phyloP scores from a whole-genome alignment of 2,888 invertebrate genomes.

The Lomographa bimaculata region DNA sequence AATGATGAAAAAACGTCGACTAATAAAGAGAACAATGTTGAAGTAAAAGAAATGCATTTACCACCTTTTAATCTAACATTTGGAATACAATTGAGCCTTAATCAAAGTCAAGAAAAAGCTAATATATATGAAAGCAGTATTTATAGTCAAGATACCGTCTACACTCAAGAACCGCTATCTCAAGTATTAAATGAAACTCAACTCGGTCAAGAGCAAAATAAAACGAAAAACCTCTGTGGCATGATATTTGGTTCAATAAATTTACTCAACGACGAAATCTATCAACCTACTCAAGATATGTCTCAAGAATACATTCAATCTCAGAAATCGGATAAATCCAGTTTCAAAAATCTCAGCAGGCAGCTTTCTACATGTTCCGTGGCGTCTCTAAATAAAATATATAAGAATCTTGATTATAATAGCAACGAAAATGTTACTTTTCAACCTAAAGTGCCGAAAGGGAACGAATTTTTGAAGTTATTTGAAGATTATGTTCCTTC shows the following conservation, averaged over 20 bases:
- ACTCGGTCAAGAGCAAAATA: conserved; percentile 6
- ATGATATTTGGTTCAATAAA: conserved; percentile 57
- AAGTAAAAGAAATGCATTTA: conserved; percentile 1
- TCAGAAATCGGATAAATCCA: conserved; percentile 27
- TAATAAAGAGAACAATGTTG: conserved; percentile 1
- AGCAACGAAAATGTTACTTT: conserved; percentile 47
- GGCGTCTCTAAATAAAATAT: conserved; percentile 53
- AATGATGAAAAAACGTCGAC: not conserved
- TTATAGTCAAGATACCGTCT: not conserved
- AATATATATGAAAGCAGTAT: not conserved
- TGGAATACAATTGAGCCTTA: not conserved
- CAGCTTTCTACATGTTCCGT: conserved; percentile 53
- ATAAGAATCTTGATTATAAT: conserved; percentile 61
- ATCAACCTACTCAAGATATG: not conserved
- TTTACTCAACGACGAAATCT: conserved; percentile 51
- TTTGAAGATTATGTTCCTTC: conserved; percentile 37
- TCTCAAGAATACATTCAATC: conserved; percentile 24
- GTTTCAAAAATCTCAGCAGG: conserved; percentile 36
- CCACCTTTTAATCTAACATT: conserved; percentile 9
- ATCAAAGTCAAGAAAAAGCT: not conserved
- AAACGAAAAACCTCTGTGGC: conserved; percentile 37
- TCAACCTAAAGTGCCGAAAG: conserved; percentile 45
- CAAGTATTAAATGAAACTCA: too few relatives aligned
- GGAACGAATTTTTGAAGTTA: conserved; percentile 48
- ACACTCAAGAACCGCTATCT: too few relatives aligned